Evolutionary conservation across 2,888 invertebrate genomes (phyloP), one percentile per base, ranked within the genome.

Genomic region (Conistra vaccinii): DNA sequence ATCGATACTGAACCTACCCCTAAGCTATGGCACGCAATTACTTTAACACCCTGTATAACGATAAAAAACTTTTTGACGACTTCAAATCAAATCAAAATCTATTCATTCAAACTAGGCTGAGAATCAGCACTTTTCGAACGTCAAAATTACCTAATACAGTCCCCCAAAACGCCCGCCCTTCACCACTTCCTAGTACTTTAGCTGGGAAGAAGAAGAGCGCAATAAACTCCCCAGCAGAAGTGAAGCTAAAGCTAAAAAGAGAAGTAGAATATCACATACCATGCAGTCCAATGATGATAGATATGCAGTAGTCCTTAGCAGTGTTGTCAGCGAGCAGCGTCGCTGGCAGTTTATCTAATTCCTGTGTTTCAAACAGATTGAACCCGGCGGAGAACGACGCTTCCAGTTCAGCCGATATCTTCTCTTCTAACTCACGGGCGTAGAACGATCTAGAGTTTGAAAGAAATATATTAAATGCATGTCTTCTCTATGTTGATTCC

Each of bases 381-480:
- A 93, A 81, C 0, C 93, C 94, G 0, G 88, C 91, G 1, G 83
- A 83, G 85, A 95, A 96, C 12, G 91, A 88, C 6, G 93, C 94
- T 78, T 95, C 93, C 20, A 96, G 63, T 78, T 96, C 96, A 5
- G 89, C 89, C 2, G 80, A 48, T 72, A 96, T 89, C 61, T 85
- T 91, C 1, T 82, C 85, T 72, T 87, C 86, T 12, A 94, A 42
- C 0, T 92, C 92, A 9, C 70, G 62, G 0, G 73, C 69, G 82
- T 95, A 95, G 1, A 86, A 83, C 0, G 85, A 55, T 71, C 95
- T 95, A 87, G 10, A 1, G 2, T 20, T 72, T 14, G 3, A 68
- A 63, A 58, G 1, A 32, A 55, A 69, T 32, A 55, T n/a, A 12
- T 35, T 26, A 12, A 23, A 58, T n/a, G 10, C 17, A 57, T 57